Base-by-base conservation (phyloP, 2,888 invertebrate species). In the Sipha maydis region DNA sequence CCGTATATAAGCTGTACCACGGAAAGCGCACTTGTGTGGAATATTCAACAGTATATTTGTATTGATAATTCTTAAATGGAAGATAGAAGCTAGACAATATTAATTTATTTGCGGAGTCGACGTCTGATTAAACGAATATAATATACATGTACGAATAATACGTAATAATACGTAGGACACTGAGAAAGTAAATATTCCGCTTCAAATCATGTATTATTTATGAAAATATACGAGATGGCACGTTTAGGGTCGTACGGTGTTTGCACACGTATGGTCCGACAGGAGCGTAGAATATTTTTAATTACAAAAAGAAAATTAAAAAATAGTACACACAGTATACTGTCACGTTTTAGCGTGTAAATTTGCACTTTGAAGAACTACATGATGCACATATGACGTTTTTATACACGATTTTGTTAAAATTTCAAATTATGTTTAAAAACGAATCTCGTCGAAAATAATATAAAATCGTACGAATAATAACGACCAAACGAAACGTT, bases 1-100 rank as follows among this genome's bases (percentile, higher is more conserved):
- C 48, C 14, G 14, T 25, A 61, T 25, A 19, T 56, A 19, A 61
- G 21, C 14, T 28, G 69, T 11, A n/a, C 69, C 1, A 25, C 69
- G 69, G 69, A 11, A 9, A 80, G 56, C 28, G 71, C 48, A 19
- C 83, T 54, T 25, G 48, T 54, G 54, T 34, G 31, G 71, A 83
- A 83, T 73, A 73, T 54, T 73, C 31, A 73, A 83, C 71, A 34
- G 54, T 34, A n/a, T 34, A 83, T 83, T 83, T 83, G 71, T 71
- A 83, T 83, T 71, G 31, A 73, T 73, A 83, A 83, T 73, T 73
- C 25, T 54, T 34, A 71, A n/a, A 54, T 11, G 34, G 71, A 34
- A 25, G 71, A 71, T n/a, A 71, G 31, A 25, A 71, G 71, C 71
- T 34, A 31, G 71, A 73, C 34, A 34, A 82, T 71, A 83, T 54